phyloP scores from a whole-genome alignment of 2,113 vertebrate genomes.

The Cairina moschata region DNA sequence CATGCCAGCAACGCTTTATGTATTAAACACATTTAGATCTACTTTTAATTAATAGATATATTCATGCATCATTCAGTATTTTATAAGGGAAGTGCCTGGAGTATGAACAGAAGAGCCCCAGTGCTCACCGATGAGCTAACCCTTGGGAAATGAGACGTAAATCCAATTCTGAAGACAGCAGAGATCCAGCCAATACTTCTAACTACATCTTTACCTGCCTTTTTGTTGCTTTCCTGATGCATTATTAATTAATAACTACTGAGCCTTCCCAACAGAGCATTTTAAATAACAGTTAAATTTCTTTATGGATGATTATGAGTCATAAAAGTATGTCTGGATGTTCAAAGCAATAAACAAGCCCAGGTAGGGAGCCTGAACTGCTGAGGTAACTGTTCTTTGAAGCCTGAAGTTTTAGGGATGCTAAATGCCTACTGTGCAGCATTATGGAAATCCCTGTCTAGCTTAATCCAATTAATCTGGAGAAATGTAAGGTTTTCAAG shows the following conservation, averaged over 20 bases:
- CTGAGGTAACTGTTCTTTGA: conserved; percentile 57
- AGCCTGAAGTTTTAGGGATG: conserved; percentile 7
- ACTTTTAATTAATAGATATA: neutral
- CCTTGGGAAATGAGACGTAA: neutral
- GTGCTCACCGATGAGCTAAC: rapidly evolving
- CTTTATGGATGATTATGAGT: conserved; percentile 49
- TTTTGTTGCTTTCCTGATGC: conserved; percentile 55
- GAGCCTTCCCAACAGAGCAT: conserved; percentile 56
- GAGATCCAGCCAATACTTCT: neutral
- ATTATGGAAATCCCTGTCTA: neutral
- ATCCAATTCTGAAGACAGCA: conserved; percentile 37
- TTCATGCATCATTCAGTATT: neutral
- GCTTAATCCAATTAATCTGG: conserved; percentile 36
- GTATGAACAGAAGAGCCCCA: neutral
- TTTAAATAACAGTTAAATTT: conserved; percentile 69
- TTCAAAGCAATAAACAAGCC: conserved; percentile 55
- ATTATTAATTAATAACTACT: conserved; percentile 73
- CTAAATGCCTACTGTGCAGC: neutral
- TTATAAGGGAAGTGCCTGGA: neutral
- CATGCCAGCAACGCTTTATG: neutral
- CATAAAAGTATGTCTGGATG: conserved; percentile 20
- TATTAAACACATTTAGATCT: neutral
- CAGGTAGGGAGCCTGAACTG: conserved; percentile 20
- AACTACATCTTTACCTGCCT: conserved; percentile 32
- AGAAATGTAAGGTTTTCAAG: neutral